phyloP scores from a whole-genome alignment of 2,113 vertebrate species.

The Mormoops blainvillei region DNA sequence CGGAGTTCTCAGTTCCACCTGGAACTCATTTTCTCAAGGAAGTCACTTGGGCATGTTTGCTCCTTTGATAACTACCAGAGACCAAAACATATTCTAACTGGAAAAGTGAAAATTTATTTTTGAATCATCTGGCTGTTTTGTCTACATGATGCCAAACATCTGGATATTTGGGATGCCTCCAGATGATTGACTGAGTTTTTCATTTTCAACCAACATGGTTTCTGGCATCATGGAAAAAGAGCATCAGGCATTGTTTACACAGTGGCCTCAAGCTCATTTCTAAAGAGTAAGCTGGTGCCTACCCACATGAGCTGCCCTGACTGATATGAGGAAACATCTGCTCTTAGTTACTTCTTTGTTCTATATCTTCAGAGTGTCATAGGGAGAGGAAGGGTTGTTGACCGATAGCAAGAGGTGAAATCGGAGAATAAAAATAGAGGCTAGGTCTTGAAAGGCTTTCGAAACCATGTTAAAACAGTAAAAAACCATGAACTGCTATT shows the following conservation, averaged over 20 bases:
- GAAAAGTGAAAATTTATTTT: constrained; percentile 42
- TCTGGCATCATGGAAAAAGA: constrained; percentile 22
- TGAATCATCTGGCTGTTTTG: constrained; percentile 33
- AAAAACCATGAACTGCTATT: not conserved
- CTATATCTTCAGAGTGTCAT: not conserved
- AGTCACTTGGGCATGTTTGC: not conserved
- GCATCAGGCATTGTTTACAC: constrained; percentile 46
- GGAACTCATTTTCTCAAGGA: constrained; percentile 39
- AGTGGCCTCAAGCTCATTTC: constrained; percentile 8
- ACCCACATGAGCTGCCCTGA: not conserved
- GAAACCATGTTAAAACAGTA: not conserved
- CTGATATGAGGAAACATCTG: constrained; percentile 34
- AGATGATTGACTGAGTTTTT: constrained; percentile 53
- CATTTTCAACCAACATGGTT: constrained; percentile 33
- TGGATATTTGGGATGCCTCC: constrained; percentile 53
- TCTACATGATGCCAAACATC: constrained; percentile 57
- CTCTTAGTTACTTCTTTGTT: not conserved
- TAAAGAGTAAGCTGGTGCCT: not conserved
- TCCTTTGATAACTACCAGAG: constrained; percentile 34
- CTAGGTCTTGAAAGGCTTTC: not conserved
- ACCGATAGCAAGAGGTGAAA: not conserved
- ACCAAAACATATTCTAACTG: not conserved
- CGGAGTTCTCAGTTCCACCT: not conserved
- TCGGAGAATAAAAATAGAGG: not conserved
- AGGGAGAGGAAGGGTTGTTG: not conserved